Evolutionary conservation across 2,888 invertebrate genomes (phyloP).

Genomic region (Drosophila testacea): DNA sequence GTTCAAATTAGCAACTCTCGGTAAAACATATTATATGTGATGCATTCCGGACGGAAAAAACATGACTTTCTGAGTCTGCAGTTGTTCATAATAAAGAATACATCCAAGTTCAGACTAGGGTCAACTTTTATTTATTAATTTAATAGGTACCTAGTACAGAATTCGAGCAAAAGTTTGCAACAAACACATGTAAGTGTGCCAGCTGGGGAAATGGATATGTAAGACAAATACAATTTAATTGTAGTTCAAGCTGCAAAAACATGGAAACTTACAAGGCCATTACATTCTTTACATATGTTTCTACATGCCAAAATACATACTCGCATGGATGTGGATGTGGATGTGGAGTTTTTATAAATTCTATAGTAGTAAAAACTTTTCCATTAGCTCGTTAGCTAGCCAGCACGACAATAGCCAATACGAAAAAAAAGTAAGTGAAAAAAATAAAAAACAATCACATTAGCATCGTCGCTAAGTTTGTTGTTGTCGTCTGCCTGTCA

Average conservation of each 20-base stretch:
- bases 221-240: slow-evolving; percentile 38
- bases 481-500: slow-evolving; percentile 61
- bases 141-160: slow-evolving; percentile 31
- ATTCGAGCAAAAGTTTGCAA: neutral
- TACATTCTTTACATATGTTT: slow-evolving; percentile 31
- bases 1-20: slow-evolving; percentile 3
- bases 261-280: slow-evolving; percentile 56
- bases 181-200: slow-evolving; percentile 6
- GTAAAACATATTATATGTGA: neutral
- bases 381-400: slow-evolving; percentile 79
- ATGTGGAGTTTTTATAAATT: slow-evolving; percentile 42
- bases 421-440: slow-evolving; percentile 27
- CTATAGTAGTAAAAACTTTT: slow-evolving; percentile 67
- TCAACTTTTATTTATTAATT: slow-evolving; percentile 14
- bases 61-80: slow-evolving; percentile 5
- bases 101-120: neutral
- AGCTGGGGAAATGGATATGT: slow-evolving; percentile 48
- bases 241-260: slow-evolving; percentile 26
- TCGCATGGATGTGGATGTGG: slow-evolving; percentile 1
- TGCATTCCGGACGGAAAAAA: slow-evolving; percentile 1
- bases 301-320: slow-evolving; percentile 14
- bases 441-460: slow-evolving; percentile 61
- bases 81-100: neutral
- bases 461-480: slow-evolving; percentile 46
- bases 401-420: slow-evolving; percentile 64